Evolutionary conservation across 2,113 vertebrate species (phyloP), one percentile per base, ranked within the genome.

Genomic region (Redunca redunca): DNA sequence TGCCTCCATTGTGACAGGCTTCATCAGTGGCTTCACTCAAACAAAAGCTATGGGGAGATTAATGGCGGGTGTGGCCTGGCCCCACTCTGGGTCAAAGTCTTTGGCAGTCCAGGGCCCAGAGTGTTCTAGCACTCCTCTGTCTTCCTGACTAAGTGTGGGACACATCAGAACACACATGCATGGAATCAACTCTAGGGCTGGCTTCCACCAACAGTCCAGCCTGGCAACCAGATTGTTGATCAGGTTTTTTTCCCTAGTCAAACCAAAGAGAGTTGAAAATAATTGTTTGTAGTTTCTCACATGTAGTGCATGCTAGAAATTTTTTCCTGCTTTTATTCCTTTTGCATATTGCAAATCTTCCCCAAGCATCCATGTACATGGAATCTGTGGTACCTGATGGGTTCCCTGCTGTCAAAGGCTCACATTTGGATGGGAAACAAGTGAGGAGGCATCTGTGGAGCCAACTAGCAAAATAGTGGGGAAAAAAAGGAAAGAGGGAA

Each of bases 1-100:
- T 21, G 40, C 94, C 90, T 89, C 86, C 55, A 64, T 91, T 96
- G 96, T 98, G 57, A 87, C 52, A 81, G 84, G 96, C 78, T 96
- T 95, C 97, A 91, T 55, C 95, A 60, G n/a, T 53, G n/a, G 28
- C 93, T 64, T 1, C 6, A 15, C 71, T 81, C 86, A 33, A 40
- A 94, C 90, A 92, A 96, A 95, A 60, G 48, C 82, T 4, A 2
- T 4, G 0, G 25, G 40, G 67, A 93, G 91, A 93, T 97, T 71
- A 89, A 88, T 26, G 17, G 19, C 74, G 50, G 40, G 85, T 62
- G 82, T 91, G 50, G 74, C 30, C 80, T 33, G 88, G 57, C 4
- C 64, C 36, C 46, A n/a, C 12, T 1, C 19, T 52, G 58, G 26
- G 52, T 14, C 1, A 16, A 96, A 90, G 90, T 30, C 50, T 4